phyloP scores from a whole-genome alignment of 2,888 invertebrate species.

The Copidosoma aretas region DNA sequence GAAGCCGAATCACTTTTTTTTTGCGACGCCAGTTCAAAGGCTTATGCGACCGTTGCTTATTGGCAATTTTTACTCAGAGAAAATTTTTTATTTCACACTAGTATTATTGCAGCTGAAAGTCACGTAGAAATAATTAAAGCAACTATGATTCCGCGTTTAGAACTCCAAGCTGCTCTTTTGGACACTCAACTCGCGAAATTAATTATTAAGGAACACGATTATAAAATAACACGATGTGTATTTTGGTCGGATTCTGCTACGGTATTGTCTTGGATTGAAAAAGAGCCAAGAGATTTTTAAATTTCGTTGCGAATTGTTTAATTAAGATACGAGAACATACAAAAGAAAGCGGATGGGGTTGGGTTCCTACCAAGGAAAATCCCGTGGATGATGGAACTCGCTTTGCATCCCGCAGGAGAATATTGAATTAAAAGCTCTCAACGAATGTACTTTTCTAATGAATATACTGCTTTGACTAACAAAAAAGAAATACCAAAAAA shows the following conservation, averaged over 20 bases:
- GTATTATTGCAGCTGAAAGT: neutral
- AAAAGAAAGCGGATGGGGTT: neutral
- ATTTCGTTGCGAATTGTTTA: neutral
- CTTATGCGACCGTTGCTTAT: neutral
- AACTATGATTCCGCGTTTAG: constrained; percentile 1
- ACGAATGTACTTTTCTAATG: neutral
- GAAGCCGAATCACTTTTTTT: constrained; percentile 1
- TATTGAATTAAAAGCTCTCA: neutral
- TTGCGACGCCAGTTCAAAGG: constrained; percentile 6
- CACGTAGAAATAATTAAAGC: constrained; percentile 7
- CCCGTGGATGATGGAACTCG: constrained; percentile 8
- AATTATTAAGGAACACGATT: neutral
- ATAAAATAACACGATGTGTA: neutral
- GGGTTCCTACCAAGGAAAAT: constrained; percentile 5
- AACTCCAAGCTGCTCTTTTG: constrained; percentile 17
- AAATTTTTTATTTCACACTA: neutral
- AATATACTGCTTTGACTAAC: neutral
- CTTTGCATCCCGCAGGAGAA: neutral
- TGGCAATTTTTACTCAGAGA: neutral
- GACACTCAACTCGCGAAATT: neutral
- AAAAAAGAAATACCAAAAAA: neutral
- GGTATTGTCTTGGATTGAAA: constrained; percentile 5
- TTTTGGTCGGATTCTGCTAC: constrained; percentile 19
- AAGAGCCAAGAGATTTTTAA: constrained; percentile 2
- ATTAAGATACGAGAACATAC: neutral